These are phyloP conservation scores for Nomada ferruginata DNA, from an alignment of 2,888 invertebrate genomes.

Conservation along the genomic window DNA sequence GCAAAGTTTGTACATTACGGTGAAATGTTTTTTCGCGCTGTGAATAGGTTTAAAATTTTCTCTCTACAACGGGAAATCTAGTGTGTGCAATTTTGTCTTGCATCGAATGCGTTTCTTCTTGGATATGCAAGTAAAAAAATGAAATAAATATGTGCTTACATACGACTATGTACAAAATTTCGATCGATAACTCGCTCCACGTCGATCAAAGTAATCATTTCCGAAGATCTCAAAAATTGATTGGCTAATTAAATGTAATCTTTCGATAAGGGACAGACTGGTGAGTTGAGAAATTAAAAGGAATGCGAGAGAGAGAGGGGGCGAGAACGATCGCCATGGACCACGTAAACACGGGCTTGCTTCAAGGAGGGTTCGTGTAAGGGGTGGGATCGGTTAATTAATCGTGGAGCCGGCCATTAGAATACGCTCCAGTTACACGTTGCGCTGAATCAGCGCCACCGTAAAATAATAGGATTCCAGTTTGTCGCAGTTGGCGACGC, in stretches of 20 bases:
- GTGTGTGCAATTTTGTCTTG: background rate
- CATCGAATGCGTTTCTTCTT: slow-evolving; percentile 3
- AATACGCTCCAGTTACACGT: slow-evolving; percentile 62
- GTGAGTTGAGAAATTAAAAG: too few relatives aligned
- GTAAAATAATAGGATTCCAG: slow-evolving; percentile 63
- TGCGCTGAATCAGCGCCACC: slow-evolving; percentile 60
- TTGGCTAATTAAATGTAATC: too few relatives aligned
- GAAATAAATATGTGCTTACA: background rate
- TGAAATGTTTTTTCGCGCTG: too few relatives aligned
- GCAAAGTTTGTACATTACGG: background rate
- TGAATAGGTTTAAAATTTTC: too few relatives aligned
- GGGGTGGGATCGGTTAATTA: slow-evolving; percentile 49
- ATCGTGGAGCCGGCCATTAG: slow-evolving; percentile 59
- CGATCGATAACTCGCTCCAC: slow-evolving; percentile 18
- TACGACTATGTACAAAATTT: background rate
- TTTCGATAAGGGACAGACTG: too few relatives aligned
- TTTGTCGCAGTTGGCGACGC: slow-evolving; percentile 64
- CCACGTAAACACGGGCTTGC: slow-evolving; percentile 25
- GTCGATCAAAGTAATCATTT: background rate
- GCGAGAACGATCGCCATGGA: slow-evolving; percentile 15
- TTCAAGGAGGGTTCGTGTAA: slow-evolving; percentile 1
- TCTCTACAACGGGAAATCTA: too few relatives aligned
- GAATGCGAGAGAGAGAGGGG: background rate
- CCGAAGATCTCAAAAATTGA: too few relatives aligned
- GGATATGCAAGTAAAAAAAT: background rate